phyloP scores from a whole-genome alignment of 2,888 invertebrate species.

The Ganaspis brasiliensis region DNA sequence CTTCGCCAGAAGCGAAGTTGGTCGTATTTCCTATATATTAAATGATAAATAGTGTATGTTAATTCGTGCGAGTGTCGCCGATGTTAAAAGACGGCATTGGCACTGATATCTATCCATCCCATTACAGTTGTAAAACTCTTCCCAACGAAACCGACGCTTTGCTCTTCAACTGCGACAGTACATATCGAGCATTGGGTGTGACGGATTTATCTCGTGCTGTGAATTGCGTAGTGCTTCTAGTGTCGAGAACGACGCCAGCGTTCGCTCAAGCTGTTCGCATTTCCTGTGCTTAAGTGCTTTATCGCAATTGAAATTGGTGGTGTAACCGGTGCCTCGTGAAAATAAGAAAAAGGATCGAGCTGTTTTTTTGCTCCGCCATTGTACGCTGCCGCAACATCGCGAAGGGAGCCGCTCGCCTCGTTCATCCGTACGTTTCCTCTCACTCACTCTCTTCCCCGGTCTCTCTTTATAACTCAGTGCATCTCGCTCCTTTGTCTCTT shows the following conservation, averaged over 20 bases:
- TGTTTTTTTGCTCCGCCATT: slow-evolving; percentile 68
- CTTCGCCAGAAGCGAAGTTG: slow-evolving; percentile 71
- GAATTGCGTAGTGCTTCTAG: slow-evolving; percentile 62
- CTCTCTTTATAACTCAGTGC: slow-evolving; percentile 27
- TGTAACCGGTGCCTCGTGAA: background rate
- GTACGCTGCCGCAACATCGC: slow-evolving; percentile 65
- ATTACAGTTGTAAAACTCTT: slow-evolving; percentile 3
- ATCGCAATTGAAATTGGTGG: slow-evolving; percentile 40
- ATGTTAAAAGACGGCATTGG: slow-evolving; percentile 52
- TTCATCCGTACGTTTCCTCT: slow-evolving; percentile 56
- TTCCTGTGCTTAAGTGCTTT: slow-evolving; percentile 43
- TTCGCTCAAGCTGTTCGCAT: slow-evolving; percentile 6
- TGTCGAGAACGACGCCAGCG: slow-evolving; percentile 45
- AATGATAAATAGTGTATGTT: slow-evolving; percentile 71
- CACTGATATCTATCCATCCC: slow-evolving; percentile 35
- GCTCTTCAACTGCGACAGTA: slow-evolving; percentile 17
- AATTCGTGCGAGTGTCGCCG: slow-evolving; percentile 62
- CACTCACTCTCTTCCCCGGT: slow-evolving; percentile 30
- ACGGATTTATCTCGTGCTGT: slow-evolving; percentile 65
- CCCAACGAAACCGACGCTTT: slow-evolving; percentile 30
- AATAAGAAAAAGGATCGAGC: slow-evolving; percentile 24
- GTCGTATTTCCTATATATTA: slow-evolving; percentile 70
- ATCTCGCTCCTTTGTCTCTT: slow-evolving; percentile 13
- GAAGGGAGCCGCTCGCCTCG: slow-evolving; percentile 61
- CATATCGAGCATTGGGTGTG: slow-evolving; percentile 70